phyloP scores from a whole-genome alignment of 2,113 vertebrate genomes.

The Cynopterus brachyotis region DNA sequence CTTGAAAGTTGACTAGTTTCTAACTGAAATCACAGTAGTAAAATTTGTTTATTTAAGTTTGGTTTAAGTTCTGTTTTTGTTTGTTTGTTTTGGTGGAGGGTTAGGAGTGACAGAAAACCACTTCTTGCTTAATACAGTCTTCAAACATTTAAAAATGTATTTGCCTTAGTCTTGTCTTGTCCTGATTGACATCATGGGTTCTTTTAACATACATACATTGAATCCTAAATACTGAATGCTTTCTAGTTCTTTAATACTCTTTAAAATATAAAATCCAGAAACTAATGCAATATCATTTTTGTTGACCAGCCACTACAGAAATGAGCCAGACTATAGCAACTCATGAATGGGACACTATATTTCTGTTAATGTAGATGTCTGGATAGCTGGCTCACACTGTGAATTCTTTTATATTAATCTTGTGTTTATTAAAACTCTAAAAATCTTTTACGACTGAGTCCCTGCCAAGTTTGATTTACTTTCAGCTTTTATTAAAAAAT shows the following conservation, averaged over 20 bases:
- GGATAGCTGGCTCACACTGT: neutral
- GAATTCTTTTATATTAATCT: slow-evolving; percentile 1
- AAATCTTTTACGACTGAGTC: neutral
- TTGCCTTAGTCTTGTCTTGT: neutral
- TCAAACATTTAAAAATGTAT: slow-evolving; percentile 42
- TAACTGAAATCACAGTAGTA: neutral
- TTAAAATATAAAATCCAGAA: neutral
- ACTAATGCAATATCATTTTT: neutral
- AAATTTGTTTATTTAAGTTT: neutral
- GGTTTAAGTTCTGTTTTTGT: neutral
- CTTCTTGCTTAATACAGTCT: neutral
- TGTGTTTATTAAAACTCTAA: neutral
- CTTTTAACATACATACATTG: neutral
- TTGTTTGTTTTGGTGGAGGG: neutral
- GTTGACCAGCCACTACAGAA: neutral
- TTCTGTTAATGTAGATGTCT: neutral
- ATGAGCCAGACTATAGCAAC: neutral
- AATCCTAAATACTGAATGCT: neutral
- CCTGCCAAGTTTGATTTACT: neutral
- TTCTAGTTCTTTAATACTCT: neutral
- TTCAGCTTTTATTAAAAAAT: neutral
- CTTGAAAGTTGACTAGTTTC: neutral
- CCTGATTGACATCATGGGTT: neutral
- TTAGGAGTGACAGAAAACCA: neutral
- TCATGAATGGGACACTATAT: neutral